Evolutionary conservation across 2,113 vertebrate species (phyloP).

Genomic region (Silurus glanis): DNA sequence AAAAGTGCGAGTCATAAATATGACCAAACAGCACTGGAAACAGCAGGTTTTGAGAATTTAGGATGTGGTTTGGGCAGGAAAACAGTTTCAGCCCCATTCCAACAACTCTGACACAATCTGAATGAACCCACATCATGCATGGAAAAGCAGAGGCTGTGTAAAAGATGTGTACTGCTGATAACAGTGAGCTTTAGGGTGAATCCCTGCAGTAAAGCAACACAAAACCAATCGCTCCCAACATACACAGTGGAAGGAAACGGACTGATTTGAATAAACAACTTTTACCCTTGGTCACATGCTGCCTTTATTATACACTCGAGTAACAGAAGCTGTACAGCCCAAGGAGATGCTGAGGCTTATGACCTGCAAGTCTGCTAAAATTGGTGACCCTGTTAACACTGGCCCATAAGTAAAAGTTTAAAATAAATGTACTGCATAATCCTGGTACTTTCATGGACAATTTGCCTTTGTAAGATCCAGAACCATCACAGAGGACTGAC

Average conservation of each 20-base stretch:
- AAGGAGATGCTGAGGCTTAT: not conserved
- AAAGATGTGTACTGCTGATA: not conserved
- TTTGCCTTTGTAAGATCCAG: too few relatives aligned
- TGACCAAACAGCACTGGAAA: not conserved
- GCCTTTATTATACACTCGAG: not conserved
- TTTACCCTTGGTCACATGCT: not conserved
- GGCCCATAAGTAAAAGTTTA: too few relatives aligned
- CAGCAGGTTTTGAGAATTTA: not conserved
- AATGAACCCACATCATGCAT: constrained; percentile 16
- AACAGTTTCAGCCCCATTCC: not conserved
- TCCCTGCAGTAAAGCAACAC: not conserved
- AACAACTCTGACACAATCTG: not conserved
- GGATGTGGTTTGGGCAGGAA: not conserved
- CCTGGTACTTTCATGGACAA: too few relatives aligned
- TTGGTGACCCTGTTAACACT: too few relatives aligned
- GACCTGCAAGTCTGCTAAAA: too few relatives aligned
- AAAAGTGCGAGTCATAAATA: not conserved
- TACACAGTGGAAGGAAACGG: not conserved
- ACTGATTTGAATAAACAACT: constrained; percentile 19
- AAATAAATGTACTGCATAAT: too few relatives aligned
- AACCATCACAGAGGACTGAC: too few relatives aligned
- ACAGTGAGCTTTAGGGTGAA: not conserved
- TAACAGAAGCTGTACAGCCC: not conserved
- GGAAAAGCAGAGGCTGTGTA: not conserved
- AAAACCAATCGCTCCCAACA: not conserved